A percentile compares a stretch with the other conserved stretches of the same genome.
These are phyloP conservation scores for Leiothrix lutea DNA, from an alignment of 2,113 vertebrate genomes.

Conservation along the genomic window DNA sequence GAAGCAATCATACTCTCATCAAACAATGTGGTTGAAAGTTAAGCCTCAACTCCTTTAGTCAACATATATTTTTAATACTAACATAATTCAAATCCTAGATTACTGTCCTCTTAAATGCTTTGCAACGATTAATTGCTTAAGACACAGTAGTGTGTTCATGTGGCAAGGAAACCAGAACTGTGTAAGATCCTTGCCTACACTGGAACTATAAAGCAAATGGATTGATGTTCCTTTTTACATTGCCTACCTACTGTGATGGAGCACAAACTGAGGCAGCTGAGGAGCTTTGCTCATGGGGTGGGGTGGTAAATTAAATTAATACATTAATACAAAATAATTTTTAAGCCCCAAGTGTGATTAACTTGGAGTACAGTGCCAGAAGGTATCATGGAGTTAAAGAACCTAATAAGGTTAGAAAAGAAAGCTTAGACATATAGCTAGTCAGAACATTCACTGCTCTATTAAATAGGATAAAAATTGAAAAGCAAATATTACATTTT, in stretches of 20 bases:
- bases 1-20: neutral
- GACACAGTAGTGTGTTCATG: neutral
- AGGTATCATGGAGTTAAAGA: slow-evolving; percentile 40
- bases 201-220: neutral
- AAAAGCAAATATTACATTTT: slow-evolving; percentile 33
- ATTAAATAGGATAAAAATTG: slow-evolving; percentile 25
- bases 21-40: neutral
- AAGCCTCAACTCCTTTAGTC: neutral
- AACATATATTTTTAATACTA: neutral
- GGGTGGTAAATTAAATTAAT: slow-evolving; percentile 1
- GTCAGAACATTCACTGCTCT: neutral
- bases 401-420: slow-evolving; percentile 27
- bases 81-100: slow-evolving; percentile 24
- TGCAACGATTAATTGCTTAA: slow-evolving; percentile 1
- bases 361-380: neutral
- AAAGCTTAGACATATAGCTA: slow-evolving; percentile 36
- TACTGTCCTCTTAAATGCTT: slow-evolving; percentile 6
- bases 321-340: slow-evolving; percentile 22
- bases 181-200: neutral
- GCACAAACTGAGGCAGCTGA: neutral
- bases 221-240: neutral
- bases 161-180: slow-evolving; percentile 1
- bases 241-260: neutral
- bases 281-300: neutral
- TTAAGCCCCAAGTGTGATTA: slow-evolving; percentile 12